A percentile compares a stretch with the other conserved stretches of the same genome.
Evolutionary conservation across 2,888 invertebrate genomes (phyloP).

Genomic region (Nephrotoma flavescens): DNA sequence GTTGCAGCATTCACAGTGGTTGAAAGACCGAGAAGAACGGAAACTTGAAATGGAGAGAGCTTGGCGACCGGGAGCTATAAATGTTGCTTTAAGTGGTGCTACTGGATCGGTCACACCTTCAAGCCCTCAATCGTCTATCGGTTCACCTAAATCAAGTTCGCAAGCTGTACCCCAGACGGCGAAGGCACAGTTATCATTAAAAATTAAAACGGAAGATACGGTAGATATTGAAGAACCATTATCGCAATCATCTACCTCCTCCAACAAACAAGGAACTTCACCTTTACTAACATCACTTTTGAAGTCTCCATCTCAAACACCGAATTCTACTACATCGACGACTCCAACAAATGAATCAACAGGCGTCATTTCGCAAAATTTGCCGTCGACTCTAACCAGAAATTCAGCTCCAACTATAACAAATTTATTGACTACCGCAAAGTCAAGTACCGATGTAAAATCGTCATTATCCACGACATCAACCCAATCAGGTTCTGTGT

Average conservation of each 20-base stretch:
- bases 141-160: conserved; percentile 8
- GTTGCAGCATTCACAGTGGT: conserved; percentile 43
- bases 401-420: conserved; percentile 31
- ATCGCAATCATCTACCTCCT: conserved; percentile 13
- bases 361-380: conserved; percentile 6
- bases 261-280: conserved; percentile 39
- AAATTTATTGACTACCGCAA: conserved; percentile 21
- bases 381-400: conserved; percentile 18
- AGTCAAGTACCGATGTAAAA: neutral
- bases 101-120: too few relatives aligned
- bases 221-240: conserved; percentile 20
- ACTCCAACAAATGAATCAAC: neutral
- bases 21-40: conserved; percentile 42
- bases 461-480: conserved; percentile 40
- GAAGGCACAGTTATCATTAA: conserved; percentile 6
- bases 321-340: conserved; percentile 12
- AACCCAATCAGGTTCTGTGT: conserved; percentile 40
- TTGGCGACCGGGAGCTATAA: conserved; percentile 37
- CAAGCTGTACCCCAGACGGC: neutral
- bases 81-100: neutral
- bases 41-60: conserved; percentile 43
- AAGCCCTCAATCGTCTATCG: neutral
- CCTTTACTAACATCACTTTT: conserved; percentile 71
- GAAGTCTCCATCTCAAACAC: conserved; percentile 48
- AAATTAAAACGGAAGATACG: conserved; percentile 14